phyloP scores from a whole-genome alignment of 35 echinoderm and acorn worm species.

The Lytechinus variegatus region DNA sequence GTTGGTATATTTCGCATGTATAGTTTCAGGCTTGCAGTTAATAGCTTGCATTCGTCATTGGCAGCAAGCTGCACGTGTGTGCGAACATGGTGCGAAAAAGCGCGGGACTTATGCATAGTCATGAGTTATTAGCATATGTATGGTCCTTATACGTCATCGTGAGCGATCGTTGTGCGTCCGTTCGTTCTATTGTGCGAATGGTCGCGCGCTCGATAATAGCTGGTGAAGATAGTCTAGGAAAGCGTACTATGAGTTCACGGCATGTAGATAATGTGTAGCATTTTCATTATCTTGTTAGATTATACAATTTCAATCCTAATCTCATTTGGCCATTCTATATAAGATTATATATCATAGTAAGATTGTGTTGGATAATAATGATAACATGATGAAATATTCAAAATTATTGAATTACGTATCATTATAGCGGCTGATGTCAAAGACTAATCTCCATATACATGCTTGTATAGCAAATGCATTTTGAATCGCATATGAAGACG shows the following conservation, averaged over 20 bases:
- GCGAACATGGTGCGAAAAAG: background rate
- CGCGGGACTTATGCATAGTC: background rate
- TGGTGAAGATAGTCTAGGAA: background rate
- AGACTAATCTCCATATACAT: background rate
- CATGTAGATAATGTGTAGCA: background rate
- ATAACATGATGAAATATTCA: background rate
- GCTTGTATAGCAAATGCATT: background rate
- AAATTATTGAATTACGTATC: background rate
- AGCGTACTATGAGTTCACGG: background rate
- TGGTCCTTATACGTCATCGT: background rate
- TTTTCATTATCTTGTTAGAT: background rate
- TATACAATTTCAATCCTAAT: background rate
- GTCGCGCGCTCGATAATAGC: too few species aligned
- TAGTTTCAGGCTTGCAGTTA: too few species aligned
- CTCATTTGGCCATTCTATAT: background rate
- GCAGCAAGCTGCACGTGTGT: too few species aligned
- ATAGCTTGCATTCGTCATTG: too few species aligned
- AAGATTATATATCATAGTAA: background rate
- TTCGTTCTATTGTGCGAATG: too few species aligned
- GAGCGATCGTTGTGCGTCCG: background rate
- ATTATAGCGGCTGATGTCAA: background rate
- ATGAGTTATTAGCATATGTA: background rate
- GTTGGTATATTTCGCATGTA: too few species aligned
- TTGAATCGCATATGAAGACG: background rate
- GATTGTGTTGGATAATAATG: background rate